Evolutionary conservation across 2,888 invertebrate species (phyloP), one percentile per base, ranked within the genome.

Genomic region (Erynnis tages): DNA sequence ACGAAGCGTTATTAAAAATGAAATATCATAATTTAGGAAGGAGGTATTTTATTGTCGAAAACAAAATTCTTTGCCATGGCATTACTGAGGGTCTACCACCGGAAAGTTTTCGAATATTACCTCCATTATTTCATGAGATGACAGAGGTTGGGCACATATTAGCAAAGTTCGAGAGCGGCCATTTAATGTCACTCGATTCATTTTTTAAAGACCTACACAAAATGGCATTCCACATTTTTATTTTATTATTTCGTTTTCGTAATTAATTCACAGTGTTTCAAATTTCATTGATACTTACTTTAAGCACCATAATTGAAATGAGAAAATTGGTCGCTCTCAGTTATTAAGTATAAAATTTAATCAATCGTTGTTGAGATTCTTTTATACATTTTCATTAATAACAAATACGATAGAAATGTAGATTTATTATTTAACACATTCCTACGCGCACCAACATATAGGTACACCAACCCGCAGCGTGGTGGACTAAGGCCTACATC

Each of bases 121-220:
- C 79, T 77, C 81, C 88, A 89, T 88, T 88, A 89, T 87, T 87
- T 87, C 76, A 82, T 65, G 70, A 79, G 84, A 86, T 84, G 86
- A 86, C 87, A 86, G 79, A 86, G 88, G 86, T 83, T 82, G 84
- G 83, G 85, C 87, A 83, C 88, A 88, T 89, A 89, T 89, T 88
- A 87, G 82, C 71, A 84, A 89, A 89, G 84, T 89, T 89, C 68
- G 67, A 65, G 65, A 68, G 70, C 65, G 71, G 71, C 68, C 73
- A 71, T 72, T 78, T 71, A 68, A 71, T 76, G 78, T 75, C 79
- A 60, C 69, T 71, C 70, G 67, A 76, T 74, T 77, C 73, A 78
- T 78, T 83, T 80, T 82, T 81, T 72, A 66, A 74, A 69, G 49
- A 63, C 56, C 47, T 45, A 57, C 53, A 38, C 46, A 49, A 49